Percentiles rank a stretch among this genome's conserved stretches.
Conservation (phyloP, 2,113 vertebrate genomes). For the Pseudonaja textilis region DNA sequence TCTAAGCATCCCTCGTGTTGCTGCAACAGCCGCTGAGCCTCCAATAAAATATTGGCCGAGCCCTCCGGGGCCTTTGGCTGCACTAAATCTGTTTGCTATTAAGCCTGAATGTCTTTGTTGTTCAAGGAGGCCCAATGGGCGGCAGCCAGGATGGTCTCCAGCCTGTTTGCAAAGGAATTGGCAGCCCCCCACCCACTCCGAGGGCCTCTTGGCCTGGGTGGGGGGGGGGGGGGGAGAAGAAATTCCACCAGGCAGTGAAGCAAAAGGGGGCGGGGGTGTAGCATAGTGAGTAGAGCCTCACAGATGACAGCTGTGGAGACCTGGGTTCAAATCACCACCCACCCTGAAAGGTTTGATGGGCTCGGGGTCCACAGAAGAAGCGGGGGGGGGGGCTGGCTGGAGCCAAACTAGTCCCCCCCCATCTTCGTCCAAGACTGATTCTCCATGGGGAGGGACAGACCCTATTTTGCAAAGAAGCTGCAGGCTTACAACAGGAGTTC, state of each 20-base stretch:
- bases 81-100: not conserved
- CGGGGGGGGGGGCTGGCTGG: not conserved
- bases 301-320: no score
- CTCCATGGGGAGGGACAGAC: no score
- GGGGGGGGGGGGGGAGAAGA: not conserved
- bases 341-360: not conserved
- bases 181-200: no score
- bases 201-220: no score
- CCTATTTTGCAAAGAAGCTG: not conserved
- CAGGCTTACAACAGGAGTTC: not conserved
- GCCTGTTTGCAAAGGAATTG: not conserved
- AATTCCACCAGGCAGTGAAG: not conserved
- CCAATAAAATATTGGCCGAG: no score
- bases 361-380: not conserved
- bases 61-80: not conserved
- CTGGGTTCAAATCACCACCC: not conserved
- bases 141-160: not conserved
- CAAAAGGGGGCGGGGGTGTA: not conserved
- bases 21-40: not conserved
- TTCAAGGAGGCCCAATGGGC: not conserved
- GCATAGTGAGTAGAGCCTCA: not conserved
- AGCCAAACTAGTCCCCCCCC: not conserved
- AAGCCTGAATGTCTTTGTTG: not conserved
- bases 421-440: not conserved
- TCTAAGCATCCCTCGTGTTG: not conserved